Evolutionary conservation across 2,888 invertebrate genomes (phyloP).

Genomic region (Polymixis flavicincta): DNA sequence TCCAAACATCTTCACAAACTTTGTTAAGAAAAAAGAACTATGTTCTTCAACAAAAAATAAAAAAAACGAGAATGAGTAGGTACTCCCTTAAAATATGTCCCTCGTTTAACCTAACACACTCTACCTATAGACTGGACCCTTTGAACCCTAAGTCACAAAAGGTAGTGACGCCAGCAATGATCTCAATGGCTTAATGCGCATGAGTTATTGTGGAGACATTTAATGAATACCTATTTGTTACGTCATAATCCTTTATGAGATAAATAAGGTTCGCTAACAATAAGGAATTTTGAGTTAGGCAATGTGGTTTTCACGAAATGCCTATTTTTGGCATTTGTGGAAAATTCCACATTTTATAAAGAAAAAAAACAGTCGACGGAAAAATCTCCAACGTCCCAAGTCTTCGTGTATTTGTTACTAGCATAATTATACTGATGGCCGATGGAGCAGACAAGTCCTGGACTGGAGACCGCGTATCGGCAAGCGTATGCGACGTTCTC

Average conservation of each 20-base stretch:
- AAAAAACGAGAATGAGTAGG: too few species aligned
- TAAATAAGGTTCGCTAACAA: slow-evolving; percentile 9
- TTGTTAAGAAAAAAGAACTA: too few species aligned
- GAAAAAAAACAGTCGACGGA: neutral
- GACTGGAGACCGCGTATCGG: neutral
- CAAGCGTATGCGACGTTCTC: neutral
- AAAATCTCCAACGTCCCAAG: neutral
- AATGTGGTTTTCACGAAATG: neutral
- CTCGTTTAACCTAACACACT: neutral
- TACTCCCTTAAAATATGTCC: neutral
- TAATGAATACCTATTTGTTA: slow-evolving; percentile 10
- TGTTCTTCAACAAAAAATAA: too few species aligned
- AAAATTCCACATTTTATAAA: neutral
- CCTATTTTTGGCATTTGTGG: neutral
- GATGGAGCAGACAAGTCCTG: neutral
- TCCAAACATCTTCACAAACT: too few species aligned
- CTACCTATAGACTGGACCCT: slow-evolving; percentile 14
- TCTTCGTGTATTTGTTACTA: neutral
- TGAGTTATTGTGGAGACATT: slow-evolving; percentile 19
- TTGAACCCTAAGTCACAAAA: slow-evolving; percentile 26
- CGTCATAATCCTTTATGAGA: slow-evolving; percentile 12
- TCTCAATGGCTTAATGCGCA: slow-evolving; percentile 18
- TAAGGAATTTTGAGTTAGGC: neutral
- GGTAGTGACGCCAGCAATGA: slow-evolving; percentile 24
- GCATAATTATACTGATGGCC: neutral